Percentiles rank a stretch among this genome's conserved stretches.
Conservation (phyloP, 2,797 vertebrate genomes). For the Adrianichthys oophorus region DNA sequence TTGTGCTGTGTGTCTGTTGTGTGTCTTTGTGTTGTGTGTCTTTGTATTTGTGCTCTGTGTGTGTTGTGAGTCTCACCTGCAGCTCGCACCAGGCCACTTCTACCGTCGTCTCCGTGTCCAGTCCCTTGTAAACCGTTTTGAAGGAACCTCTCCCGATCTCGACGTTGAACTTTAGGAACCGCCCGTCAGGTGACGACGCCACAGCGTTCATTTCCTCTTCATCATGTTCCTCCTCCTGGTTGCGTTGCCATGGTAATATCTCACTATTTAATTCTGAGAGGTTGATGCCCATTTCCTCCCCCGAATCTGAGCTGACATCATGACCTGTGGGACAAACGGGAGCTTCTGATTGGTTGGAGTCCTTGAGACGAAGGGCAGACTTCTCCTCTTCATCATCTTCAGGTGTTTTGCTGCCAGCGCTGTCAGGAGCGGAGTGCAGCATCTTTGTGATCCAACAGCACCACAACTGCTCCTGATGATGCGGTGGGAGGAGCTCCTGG, state of each 20-base stretch:
- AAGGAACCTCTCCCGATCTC: conserved; percentile 94
- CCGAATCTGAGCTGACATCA: conserved; percentile 25
- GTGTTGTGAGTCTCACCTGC: conserved; percentile 76
- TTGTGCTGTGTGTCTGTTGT: no score
- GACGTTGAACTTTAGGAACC: conserved; percentile 94
- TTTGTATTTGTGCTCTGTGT: background rate
- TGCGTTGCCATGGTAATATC: conserved; percentile 23
- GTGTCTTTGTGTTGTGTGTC: no score
- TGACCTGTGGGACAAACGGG: background rate
- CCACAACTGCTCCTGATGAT: background rate
- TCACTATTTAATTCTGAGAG: conserved; percentile 11
- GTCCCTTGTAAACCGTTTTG: conserved; percentile 92
- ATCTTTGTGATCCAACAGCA: background rate
- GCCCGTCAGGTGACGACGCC: conserved; percentile 83
- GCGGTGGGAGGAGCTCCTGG: conserved; percentile 3
- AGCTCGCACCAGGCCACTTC: conserved; percentile 98
- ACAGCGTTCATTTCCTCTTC: conserved; percentile 76
- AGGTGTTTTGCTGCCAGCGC: background rate
- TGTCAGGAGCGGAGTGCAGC: conserved; percentile 5
- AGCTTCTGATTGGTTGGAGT: background rate
- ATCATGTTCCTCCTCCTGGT: conserved; percentile 63
- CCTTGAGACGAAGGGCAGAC: no score
- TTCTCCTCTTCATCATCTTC: conserved; percentile 10
- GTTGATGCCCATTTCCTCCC: conserved; percentile 22
- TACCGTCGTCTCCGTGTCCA: conserved; percentile 94